Percentiles rank a stretch among this genome's conserved stretches.
phyloP scores from a whole-genome alignment of 2,113 vertebrate species.

The Ctenodactylus gundi region DNA sequence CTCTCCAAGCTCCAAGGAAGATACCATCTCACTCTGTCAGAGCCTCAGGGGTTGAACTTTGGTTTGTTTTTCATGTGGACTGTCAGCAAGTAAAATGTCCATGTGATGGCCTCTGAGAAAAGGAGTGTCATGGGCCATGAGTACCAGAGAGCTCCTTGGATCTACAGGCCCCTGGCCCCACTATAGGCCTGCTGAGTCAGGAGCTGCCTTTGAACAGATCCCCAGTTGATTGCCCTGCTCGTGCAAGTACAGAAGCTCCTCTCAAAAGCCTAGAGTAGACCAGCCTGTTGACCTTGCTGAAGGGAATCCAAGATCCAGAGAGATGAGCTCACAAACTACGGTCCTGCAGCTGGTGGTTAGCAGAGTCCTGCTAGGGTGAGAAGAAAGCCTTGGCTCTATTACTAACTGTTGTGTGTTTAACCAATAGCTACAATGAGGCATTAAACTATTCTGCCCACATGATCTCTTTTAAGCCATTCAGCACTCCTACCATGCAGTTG shows the following conservation, averaged over 20 bases:
- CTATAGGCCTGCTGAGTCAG: neutral
- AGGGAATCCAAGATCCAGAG: neutral
- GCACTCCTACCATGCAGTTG: neutral
- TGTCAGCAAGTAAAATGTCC: neutral
- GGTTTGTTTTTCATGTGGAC: neutral
- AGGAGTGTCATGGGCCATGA: accelerated
- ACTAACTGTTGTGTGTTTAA: neutral
- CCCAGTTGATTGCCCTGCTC: neutral
- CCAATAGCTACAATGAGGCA: neutral
- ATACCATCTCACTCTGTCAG: neutral
- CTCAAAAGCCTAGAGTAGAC: neutral
- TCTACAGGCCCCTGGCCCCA: neutral
- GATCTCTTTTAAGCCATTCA: conserved; percentile 1
- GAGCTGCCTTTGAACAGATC: neutral
- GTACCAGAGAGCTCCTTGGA: neutral
- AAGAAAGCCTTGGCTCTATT: neutral
- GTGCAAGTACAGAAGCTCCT: neutral
- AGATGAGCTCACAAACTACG: neutral
- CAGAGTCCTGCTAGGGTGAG: neutral
- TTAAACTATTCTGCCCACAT: neutral
- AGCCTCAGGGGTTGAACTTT: neutral
- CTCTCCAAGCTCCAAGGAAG: neutral
- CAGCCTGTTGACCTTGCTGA: neutral
- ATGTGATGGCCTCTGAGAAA: neutral
- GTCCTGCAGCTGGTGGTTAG: neutral